Evolutionary conservation across 2,888 invertebrate species (phyloP), one percentile per base, ranked within the genome.

Genomic region (Leucoptera coffeella): DNA sequence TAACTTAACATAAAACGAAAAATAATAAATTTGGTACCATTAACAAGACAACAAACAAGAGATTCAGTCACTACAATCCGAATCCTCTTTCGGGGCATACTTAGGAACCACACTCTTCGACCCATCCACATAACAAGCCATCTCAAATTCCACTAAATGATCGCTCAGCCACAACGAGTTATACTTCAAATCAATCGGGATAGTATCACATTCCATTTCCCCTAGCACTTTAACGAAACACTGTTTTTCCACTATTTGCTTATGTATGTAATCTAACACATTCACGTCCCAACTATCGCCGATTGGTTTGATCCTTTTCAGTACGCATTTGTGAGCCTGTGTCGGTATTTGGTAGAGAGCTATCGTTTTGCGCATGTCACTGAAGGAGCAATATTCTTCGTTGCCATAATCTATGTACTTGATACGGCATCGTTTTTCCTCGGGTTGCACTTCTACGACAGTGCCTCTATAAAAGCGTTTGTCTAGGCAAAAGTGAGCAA

Each of bases 361-460:
- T 2, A 82, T 67, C 36, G 73, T 73, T 34, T 78, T 79, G 12
- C 80, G 64, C 26, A 90, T 40, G 27, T 78, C 69, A 2, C 56
- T 47, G 9, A 73, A 57, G 0, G 58, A 37, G 30, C 83, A 77
- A 0, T 51, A 47, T 48, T 91, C 90, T 21, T 76, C 62, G 43
- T 88, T 90, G 0, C 92, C 92, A 43, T 85, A 92, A 56, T 92
- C 92, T 2, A 91, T 73, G 53, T 86, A 89, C 27, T 75, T 61
- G 0, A 89, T 78, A 28, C 64, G 33, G 33, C 80, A 57, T 27
- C 43, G 38, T 25, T 49, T 39, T 2, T 52, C 36, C 30, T 71
- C 59, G 2, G 50, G 37, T 21, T 57, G 43, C 1, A 74, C 55
- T 27, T 69, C 49, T 2, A 60, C 2, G 2, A 87, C 69, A 40